Base-by-base conservation (phyloP, 2,797 vertebrate genomes). In the Apodemus agrarius region DNA sequence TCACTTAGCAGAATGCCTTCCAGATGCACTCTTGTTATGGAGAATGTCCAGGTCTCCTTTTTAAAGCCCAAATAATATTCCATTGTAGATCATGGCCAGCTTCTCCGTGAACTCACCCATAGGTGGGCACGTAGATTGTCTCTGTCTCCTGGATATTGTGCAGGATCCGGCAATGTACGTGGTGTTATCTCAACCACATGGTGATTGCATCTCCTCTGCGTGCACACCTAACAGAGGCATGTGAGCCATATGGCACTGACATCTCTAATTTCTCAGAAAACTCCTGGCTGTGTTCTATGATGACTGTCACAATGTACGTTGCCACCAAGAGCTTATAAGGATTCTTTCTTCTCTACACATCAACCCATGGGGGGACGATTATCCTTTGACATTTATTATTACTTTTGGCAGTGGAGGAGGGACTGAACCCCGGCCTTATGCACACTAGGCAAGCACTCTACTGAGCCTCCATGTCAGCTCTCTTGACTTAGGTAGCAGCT, bases 1-100 rank as follows among this genome's bases (percentile, higher is more conserved):
- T 82, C 79, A 67, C 24, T 88, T 83, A 89, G 69, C 67, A 67
- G 87, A 79, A 86, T 34, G n/a, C 76, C 78, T 88, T 92, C 78
- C 37, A 95, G 19, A 46, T 49, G 34, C 29, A 57, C 8, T 31
- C 59, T 46, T 67, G n/a, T 24, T 57, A 5, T 75, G 22, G 29
- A 22, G 65, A 83, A 76, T 49, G 49, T 6, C 37, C 67, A 12
- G 12, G 16, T 59, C 59, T 95, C 9, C 46, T 76, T 76, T 88
- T 75, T 81, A 59, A 79, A 76, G 57, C 8, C 16, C 24, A 61
- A 75, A 54, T 82, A 80, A 91, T 91, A 86, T 63, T 80, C 52
- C 40, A 52, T 12, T 61, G 31, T 13, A 72, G 10, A 49, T 24
- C 4, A 1, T 9, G 22, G 17, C n/a, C 37, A 52, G 40, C 67